A percentile compares a stretch with the other conserved stretches of the same genome.
phyloP scores from a whole-genome alignment of 2,888 invertebrate genomes.

The Eupithecia centaureata region DNA sequence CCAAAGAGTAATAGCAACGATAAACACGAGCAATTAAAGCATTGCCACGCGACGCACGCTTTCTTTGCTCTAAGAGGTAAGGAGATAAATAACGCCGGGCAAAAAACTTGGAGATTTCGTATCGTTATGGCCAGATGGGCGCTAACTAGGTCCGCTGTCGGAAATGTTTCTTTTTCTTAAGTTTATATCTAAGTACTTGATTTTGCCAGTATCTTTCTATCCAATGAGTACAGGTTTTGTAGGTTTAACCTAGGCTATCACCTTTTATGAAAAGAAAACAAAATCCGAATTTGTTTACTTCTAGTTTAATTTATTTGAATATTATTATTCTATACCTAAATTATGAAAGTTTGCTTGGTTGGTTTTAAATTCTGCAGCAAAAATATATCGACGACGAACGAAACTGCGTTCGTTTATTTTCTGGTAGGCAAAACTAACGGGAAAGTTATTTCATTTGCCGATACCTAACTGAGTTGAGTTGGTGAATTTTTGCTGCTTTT shows the following conservation, averaged over 20 bases:
- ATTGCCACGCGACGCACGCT: constrained; percentile 81
- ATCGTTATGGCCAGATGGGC: constrained; percentile 4
- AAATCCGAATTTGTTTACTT: background rate
- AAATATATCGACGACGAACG: constrained; percentile 3
- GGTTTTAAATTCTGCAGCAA: constrained; percentile 4
- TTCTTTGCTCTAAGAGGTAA: constrained; percentile 77
- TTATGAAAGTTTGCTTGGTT: constrained; percentile 7
- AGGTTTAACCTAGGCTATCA: no score
- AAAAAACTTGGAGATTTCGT: constrained; percentile 11
- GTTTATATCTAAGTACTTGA: background rate
- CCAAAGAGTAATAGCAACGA: constrained; percentile 79
- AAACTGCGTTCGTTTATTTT: constrained; percentile 17
- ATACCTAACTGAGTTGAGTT: constrained; percentile 20
- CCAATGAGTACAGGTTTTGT: no score
- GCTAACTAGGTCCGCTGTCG: constrained; percentile 5
- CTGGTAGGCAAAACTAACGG: constrained; percentile 19
- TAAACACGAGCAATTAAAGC: constrained; percentile 82
- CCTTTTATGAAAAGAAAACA: background rate
- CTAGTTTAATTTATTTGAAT: background rate
- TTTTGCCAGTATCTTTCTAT: background rate
- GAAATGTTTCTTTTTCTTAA: constrained; percentile 1
- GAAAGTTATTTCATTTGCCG: constrained; percentile 27
- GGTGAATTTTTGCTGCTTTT: constrained; percentile 18
- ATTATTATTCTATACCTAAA: background rate
- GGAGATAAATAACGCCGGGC: constrained; percentile 41